Percentiles rank a stretch among this genome's conserved stretches.
These are phyloP conservation scores for Troilus luridus DNA, from an alignment of 2,888 invertebrate genomes.

Conservation along the genomic window DNA sequence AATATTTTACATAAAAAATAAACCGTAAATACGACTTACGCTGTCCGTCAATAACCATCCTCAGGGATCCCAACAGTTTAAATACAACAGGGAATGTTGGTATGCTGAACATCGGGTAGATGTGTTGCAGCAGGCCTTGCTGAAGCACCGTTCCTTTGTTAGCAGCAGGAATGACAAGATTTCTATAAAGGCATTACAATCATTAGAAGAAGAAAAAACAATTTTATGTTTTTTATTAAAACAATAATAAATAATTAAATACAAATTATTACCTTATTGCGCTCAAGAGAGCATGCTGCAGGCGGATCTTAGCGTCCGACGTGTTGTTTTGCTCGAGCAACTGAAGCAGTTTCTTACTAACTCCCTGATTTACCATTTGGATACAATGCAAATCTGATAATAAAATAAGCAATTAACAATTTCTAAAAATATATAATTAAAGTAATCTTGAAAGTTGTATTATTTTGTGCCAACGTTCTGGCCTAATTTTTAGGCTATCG, in stretches of 20 bases:
- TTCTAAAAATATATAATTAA: background rate
- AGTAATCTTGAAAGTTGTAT: background rate
- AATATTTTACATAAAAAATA: background rate
- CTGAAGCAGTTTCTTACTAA: slow-evolving; percentile 77
- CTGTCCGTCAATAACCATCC: slow-evolving; percentile 90
- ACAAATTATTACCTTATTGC: slow-evolving; percentile 72
- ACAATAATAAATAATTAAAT: background rate
- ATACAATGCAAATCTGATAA: slow-evolving; percentile 82
- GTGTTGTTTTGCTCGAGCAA: slow-evolving; percentile 73
- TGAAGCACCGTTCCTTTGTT: slow-evolving; percentile 83
- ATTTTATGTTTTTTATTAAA: background rate
- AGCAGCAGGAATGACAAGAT: slow-evolving; percentile 79
- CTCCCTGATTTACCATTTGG: slow-evolving; percentile 84
- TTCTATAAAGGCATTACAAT: slow-evolving; percentile 69
- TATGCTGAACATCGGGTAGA: slow-evolving; percentile 77
- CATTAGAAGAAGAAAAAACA: background rate
- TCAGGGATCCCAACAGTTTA: slow-evolving; percentile 86
- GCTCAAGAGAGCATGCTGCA: slow-evolving; percentile 83
- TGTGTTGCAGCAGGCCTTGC: slow-evolving; percentile 80
- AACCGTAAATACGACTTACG: slow-evolving; percentile 70
- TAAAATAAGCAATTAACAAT: slow-evolving; percentile 31
- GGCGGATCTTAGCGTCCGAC: slow-evolving; percentile 75
- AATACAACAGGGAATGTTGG: slow-evolving; percentile 86
- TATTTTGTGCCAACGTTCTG: no score
- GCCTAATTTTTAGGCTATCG: no score